Evolutionary conservation across 2,888 invertebrate genomes (phyloP).

Genomic region (Meganola albula): DNA sequence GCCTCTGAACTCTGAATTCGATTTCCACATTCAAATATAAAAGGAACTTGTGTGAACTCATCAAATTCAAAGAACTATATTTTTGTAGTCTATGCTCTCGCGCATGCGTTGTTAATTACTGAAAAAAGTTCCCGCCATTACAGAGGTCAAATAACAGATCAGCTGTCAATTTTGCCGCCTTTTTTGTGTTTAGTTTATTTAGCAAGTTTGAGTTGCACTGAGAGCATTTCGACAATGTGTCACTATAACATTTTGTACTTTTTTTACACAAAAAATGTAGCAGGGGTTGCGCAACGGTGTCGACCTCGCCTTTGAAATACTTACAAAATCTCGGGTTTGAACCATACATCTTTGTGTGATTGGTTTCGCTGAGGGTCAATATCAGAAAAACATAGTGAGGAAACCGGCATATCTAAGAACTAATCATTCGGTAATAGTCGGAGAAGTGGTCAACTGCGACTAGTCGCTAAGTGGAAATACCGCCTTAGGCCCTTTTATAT

Average conservation of each 20-base stretch:
- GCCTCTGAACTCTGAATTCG: too few species aligned
- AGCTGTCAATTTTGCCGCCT: conserved; percentile 29
- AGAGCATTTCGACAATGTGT: neutral
- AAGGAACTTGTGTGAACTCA: too few species aligned
- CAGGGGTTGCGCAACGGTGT: neutral
- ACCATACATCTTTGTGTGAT: too few species aligned
- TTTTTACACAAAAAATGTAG: neutral
- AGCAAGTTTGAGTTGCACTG: conserved; percentile 11
- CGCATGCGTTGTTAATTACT: conserved; percentile 33
- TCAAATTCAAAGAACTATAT: too few species aligned
- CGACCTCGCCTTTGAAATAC: neutral
- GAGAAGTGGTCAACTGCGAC: neutral
- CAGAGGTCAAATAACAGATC: conserved; percentile 29
- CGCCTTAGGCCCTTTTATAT: neutral
- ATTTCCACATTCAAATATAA: too few species aligned
- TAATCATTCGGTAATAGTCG: neutral
- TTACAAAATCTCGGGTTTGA: neutral
- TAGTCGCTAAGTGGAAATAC: neutral
- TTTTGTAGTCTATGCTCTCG: too few species aligned
- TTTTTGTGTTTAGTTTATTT: conserved; percentile 18
- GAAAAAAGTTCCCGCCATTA: conserved; percentile 18
- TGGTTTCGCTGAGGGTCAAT: too few species aligned
- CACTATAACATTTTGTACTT: neutral
- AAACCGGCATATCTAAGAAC: too few species aligned
- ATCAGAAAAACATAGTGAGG: too few species aligned